Evolutionary conservation across 1,140 invertebrate genomes (phyloP), one percentile per base, ranked within the genome.

Genomic region (Zophobas morio): DNA sequence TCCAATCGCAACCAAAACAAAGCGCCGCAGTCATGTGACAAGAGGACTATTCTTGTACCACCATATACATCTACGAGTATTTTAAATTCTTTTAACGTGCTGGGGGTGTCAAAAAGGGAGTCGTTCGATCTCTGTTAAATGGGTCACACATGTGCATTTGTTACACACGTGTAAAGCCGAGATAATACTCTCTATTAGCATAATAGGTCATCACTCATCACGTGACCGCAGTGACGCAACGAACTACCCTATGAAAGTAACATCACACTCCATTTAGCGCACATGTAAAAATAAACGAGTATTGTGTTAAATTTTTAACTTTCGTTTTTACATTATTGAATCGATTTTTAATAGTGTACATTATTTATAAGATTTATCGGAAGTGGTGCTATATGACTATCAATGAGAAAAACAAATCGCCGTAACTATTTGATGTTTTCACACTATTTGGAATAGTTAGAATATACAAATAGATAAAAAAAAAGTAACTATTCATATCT

Each of bases 291-390:
- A 20, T 20, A 20, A 20, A 20, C 20, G 20, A 20, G 20, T 20
- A 20, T 20, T 20, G 20, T 20, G 20, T 20, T 20, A 20, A 20
- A 20, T 20, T 20, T 20, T 20, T 20, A 20, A 20, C 20, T 20
- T 20, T 20, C 20, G 20, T 20, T 20, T 20, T 20, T 20, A 20
- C 20, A 20, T 20, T 20, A 20, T 20, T 20, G 20, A 20, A 20
- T 20, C 2, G 32, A 57, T 63, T 63, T 6, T 40, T 63, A 63
- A 37, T 36, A 39, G 34, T 34, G 49, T 51, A 4, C n/a, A 63
- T 63, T 63, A 63, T 63, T 37, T 63, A 51, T 51, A 51, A 20
- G 34, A 63, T 63, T 63, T 63, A 63, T 63, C 57, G 57, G 57
- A 63, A 63, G 57, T 63, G 4, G 57, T 37, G 57, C 57, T n/a